phyloP scores from a whole-genome alignment of 2,797 vertebrate genomes.

The Trematomus bernacchii region DNA sequence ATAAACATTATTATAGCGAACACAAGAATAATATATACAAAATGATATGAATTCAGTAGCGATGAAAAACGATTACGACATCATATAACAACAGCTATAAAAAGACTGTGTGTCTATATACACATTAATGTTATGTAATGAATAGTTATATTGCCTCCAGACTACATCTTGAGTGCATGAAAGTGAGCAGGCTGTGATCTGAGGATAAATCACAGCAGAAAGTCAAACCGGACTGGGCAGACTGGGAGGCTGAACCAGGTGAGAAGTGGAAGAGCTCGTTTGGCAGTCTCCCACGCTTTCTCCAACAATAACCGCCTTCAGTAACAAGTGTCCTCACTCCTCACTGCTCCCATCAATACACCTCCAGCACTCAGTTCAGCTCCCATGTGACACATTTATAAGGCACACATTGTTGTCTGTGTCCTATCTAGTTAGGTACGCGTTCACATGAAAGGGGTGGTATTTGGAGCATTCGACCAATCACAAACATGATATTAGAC shows the following conservation, averaged over 20 bases:
- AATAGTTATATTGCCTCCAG: too few species aligned
- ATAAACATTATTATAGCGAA: too few species aligned
- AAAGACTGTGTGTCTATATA: too few species aligned
- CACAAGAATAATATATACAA: too few species aligned
- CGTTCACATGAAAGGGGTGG: too few species aligned
- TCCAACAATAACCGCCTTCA: conserved; percentile 68
- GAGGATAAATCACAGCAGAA: conserved; percentile 45
- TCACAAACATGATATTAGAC: too few species aligned
- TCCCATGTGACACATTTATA: conserved; percentile 24
- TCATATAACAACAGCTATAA: too few species aligned
- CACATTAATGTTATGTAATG: too few species aligned
- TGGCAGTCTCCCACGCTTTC: conserved; percentile 58
- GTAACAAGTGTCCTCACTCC: conserved; percentile 47
- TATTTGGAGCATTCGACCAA: too few species aligned
- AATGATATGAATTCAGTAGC: too few species aligned
- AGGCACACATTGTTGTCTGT: conserved; percentile 30
- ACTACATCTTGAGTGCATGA: background rate
- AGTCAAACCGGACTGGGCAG: conserved; percentile 65
- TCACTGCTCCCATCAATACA: conserved; percentile 25
- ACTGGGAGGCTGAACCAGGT: conserved; percentile 57
- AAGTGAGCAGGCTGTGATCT: conserved; percentile 44
- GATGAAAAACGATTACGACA: too few species aligned
- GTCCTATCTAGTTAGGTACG: too few species aligned
- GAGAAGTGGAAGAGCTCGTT: conserved; percentile 74
- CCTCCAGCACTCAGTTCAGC: conserved; percentile 4